Conservation (phyloP, 2,797 vertebrate genomes). For the Botia kubotai region DNA sequence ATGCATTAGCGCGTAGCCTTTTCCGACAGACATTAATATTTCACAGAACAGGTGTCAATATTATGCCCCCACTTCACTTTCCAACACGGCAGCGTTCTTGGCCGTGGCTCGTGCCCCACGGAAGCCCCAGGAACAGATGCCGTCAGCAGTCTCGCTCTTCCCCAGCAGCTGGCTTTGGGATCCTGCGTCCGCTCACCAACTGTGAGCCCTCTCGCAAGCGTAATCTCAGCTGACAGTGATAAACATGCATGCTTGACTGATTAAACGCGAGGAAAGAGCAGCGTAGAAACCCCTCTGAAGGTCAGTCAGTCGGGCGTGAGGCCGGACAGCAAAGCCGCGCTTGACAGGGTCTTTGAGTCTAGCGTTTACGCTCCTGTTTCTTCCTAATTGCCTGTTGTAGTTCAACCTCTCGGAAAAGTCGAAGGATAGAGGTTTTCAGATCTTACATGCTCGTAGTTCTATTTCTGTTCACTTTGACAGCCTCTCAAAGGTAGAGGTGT, state of each 20-base stretch:
- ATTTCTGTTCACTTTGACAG: background rate
- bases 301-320: slow-evolving; percentile 46
- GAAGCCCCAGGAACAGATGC: slow-evolving; percentile 63
- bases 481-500: background rate
- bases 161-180: slow-evolving; percentile 63
- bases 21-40: slow-evolving; percentile 54
- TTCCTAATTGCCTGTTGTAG: slow-evolving; percentile 35
- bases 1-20: slow-evolving; percentile 40
- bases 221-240: slow-evolving; percentile 53
- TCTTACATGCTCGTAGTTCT: background rate
- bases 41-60: slow-evolving; percentile 61
- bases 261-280: slow-evolving; percentile 49
- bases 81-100: slow-evolving; percentile 49
- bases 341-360: slow-evolving; percentile 26
- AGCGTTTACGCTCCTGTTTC: background rate
- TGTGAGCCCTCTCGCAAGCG: slow-evolving; percentile 51
- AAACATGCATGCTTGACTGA: slow-evolving; percentile 52
- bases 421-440: background rate
- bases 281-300: slow-evolving; percentile 45
- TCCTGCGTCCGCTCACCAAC: slow-evolving; percentile 56
- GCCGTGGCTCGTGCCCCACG: slow-evolving; percentile 47
- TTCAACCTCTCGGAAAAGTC: background rate
- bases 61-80: slow-evolving; percentile 52
- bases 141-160: slow-evolving; percentile 58
- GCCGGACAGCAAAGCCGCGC: slow-evolving; percentile 12